Base-by-base conservation (phyloP, 2,888 invertebrate genomes). In the Ceraclea dissimilis region DNA sequence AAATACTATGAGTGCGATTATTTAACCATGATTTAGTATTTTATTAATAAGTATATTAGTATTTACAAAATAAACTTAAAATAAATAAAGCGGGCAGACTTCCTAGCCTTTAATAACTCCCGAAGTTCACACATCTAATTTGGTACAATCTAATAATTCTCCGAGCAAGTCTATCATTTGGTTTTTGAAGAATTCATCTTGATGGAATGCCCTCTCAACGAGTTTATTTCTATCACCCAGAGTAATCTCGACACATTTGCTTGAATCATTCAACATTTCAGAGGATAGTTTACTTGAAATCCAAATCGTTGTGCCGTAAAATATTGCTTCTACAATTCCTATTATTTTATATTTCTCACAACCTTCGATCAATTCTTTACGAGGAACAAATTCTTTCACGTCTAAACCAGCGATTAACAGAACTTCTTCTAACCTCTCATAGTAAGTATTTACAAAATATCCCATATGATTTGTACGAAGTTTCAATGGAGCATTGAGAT, bases 221-320 rank as follows among this genome's bases (percentile, higher is more conserved):
- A 81, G 79, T 17, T 73, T 68, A 5, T 74, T 74, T 64, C 83
- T 79, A 63, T 80, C 74, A 50, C 69, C 71, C 2, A 70, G 71
- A 5, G 80, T 72, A 64, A 83, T 81, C 46, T 83, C 74, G 26
- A 74, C 69, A 65, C 82, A 85, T 26, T 76, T 73, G 8, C 69
- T 70, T 0, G 76, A 70, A 56, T 80, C 73, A 6, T 69, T 65
- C 20, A 82, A 75, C 19, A 77, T 66, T 56, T 70, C 65, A 6
- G 72, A 73, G 0, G 74, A 76, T 20, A 76, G 61, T n/a, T 77
- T 71, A 4, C 77, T 71, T 10, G 81, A 74, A 31, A 84, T 65
- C 66, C 79, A 78, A 18, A 80, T 75, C 58, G 79, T 62, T 69
- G 83, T 69, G 64, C 72, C 66, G 74, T 75, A 75, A 68, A 83